Evolutionary conservation across 1,140 invertebrate genomes (phyloP).

Genomic region (Solen grandis): DNA sequence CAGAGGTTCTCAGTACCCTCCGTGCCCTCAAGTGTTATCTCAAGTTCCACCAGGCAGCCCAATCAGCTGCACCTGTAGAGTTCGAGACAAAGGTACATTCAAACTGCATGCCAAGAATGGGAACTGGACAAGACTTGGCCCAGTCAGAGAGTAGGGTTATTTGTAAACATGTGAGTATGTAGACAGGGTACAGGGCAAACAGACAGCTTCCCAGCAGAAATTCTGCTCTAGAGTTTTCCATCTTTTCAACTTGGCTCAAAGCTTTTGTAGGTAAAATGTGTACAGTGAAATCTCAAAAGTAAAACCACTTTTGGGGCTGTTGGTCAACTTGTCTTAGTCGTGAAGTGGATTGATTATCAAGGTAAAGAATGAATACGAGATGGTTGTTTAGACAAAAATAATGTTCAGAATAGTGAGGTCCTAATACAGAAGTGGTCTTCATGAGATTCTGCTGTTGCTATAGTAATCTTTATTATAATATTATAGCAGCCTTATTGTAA

Average conservation of each 20-base stretch:
- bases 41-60: conserved; percentile 75
- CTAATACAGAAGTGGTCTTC: too few relatives aligned
- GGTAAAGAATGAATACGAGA: too few relatives aligned
- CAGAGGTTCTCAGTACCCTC: conserved; percentile 83
- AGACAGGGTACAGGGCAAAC: not conserved
- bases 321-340: too few relatives aligned
- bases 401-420: too few relatives aligned
- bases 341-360: too few relatives aligned
- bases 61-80: conserved; percentile 74
- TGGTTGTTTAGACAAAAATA: too few relatives aligned
- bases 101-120: conserved; percentile 61
- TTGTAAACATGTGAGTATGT: conserved; percentile 75
- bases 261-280: too few relatives aligned
- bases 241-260: not conserved
- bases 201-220: not conserved
- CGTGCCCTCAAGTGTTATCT: conserved; percentile 84
- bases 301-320: too few relatives aligned
- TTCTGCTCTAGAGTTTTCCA: not conserved
- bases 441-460: too few relatives aligned
- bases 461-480: too few relatives aligned
- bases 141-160: conserved; percentile 77
- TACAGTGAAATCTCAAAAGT: too few relatives aligned
- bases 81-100: conserved; percentile 47
- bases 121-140: conserved; percentile 7
- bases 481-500: too few relatives aligned